A percentile compares a stretch with the other conserved stretches of the same genome.
phyloP scores from a whole-genome alignment of 2,113 vertebrate genomes.

The Amphilophus citrinellus region DNA sequence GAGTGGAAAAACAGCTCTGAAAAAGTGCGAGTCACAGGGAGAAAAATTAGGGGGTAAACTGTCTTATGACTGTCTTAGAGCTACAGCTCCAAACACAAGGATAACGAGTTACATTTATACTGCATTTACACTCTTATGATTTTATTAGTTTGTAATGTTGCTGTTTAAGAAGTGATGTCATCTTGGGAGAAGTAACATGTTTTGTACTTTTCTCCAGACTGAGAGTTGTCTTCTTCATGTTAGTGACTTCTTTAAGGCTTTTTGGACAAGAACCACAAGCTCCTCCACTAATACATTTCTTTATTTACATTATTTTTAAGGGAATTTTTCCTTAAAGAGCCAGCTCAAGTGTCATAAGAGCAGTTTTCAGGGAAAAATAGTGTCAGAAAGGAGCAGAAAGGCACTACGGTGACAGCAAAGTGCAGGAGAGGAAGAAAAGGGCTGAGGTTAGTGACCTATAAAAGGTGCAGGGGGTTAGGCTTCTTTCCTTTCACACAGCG shows the following conservation, averaged over 20 bases:
- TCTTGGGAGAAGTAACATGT: no score
- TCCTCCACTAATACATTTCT: neutral
- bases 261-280: neutral
- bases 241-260: neutral
- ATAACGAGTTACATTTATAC: neutral
- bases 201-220: no score
- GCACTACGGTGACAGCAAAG: constrained; percentile 19
- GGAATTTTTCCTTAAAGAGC: constrained; percentile 36
- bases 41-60: constrained; percentile 13
- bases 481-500: constrained; percentile 59
- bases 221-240: neutral
- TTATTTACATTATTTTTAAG: constrained; percentile 16
- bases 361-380: constrained; percentile 20
- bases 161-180: no score
- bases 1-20: constrained; percentile 38
- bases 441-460: constrained; percentile 70
- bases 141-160: no score
- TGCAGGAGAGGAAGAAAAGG: constrained; percentile 14
- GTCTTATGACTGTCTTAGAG: constrained; percentile 37
- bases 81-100: constrained; percentile 15
- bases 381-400: constrained; percentile 28
- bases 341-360: constrained; percentile 40
- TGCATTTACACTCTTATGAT: neutral
- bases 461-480: constrained; percentile 71
- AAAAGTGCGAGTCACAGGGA: constrained; percentile 39